phyloP scores from a whole-genome alignment of 2,888 invertebrate genomes.

The Chaetogeoica ovagalla region DNA sequence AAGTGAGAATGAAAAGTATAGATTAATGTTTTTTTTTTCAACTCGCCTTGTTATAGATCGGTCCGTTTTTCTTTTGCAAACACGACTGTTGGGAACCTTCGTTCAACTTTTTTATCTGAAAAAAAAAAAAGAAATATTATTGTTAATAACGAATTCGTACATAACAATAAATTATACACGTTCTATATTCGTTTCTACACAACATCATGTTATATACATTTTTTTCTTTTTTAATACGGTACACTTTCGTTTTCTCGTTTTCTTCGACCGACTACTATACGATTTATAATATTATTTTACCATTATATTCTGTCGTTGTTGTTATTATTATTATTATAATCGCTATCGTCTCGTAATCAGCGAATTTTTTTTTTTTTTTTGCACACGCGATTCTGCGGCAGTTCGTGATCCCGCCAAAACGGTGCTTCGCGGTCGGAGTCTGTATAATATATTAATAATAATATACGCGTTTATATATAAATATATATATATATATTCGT shows the following conservation, averaged over 20 bases:
- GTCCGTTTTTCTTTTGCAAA: constrained; percentile 37
- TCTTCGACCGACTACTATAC: background rate
- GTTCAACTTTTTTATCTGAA: constrained; percentile 47
- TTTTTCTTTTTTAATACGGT: constrained; percentile 30
- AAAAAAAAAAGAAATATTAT: constrained; percentile 7
- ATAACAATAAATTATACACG: background rate
- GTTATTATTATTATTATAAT: background rate
- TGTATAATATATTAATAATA: too few species aligned
- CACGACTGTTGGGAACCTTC: constrained; percentile 44
- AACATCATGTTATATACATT: background rate
- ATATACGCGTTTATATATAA: too few species aligned
- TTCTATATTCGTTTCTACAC: constrained; percentile 13
- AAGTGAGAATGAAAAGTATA: background rate
- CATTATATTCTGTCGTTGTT: constrained; percentile 1
- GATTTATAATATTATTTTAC: constrained; percentile 19
- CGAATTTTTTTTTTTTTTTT: constrained; percentile 33
- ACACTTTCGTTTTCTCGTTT: constrained; percentile 38
- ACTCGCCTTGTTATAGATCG: constrained; percentile 13
- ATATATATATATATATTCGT: background rate
- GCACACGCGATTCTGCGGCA: constrained; percentile 21
- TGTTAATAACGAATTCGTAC: background rate
- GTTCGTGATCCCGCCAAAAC: constrained; percentile 51
- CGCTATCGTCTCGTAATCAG: background rate
- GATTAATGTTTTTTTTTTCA: background rate
- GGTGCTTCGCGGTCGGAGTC: background rate